Percentiles rank a stretch among this genome's conserved stretches.
These are phyloP conservation scores for Sinocyclocheilus grahami DNA, from an alignment of 2,113 vertebrate species.

Conservation along the genomic window DNA sequence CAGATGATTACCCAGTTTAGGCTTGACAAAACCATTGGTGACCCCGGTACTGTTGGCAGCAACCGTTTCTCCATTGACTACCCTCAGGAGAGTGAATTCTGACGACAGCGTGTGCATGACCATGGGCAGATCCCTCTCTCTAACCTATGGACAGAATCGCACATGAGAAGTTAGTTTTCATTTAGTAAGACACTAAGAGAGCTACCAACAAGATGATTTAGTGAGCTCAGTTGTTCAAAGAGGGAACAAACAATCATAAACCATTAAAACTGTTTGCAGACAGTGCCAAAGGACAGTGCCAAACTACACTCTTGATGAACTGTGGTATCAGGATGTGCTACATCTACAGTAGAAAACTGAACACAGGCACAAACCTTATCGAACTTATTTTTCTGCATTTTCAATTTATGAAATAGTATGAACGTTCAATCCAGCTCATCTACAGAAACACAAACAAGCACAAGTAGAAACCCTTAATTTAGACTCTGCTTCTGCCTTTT, in stretches of 20 bases:
- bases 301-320: neutral
- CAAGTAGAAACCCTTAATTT: neutral
- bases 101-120: constrained; percentile 96
- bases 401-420: neutral
- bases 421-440: neutral
- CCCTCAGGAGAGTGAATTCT: constrained; percentile 94
- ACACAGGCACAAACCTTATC: neutral
- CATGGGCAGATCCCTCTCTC: constrained; percentile 92
- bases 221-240: neutral
- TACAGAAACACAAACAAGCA: neutral
- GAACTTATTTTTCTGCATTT: neutral
- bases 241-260: neutral
- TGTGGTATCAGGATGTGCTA: neutral
- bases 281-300: too few relatives aligned
- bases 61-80: constrained; percentile 94
- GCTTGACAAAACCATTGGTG: constrained; percentile 95
- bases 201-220: neutral
- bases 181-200: neutral
- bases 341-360: neutral
- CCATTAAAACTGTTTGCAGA: neutral
- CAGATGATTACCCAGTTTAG: constrained; percentile 86
- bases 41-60: constrained; percentile 88
- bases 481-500: neutral
- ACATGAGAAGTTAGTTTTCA: neutral
- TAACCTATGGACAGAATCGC: constrained; percentile 76